Percentiles rank a stretch among this genome's conserved stretches.
Conservation (phyloP, 2,888 invertebrate species). For the Drosophila monieri region DNA sequence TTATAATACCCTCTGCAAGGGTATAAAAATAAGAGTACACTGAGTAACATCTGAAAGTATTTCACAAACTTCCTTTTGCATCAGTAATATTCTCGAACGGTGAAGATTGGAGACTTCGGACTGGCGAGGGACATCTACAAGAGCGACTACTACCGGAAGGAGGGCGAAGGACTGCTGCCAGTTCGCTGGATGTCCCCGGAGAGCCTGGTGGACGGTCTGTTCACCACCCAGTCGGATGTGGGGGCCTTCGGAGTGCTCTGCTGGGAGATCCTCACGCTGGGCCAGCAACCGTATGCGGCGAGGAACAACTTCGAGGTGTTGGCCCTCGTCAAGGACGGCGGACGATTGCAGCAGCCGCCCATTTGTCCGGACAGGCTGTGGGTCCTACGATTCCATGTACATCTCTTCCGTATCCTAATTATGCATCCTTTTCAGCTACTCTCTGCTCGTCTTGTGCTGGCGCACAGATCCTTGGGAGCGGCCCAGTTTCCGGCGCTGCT, state of each 20-base stretch:
- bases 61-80: too few species aligned
- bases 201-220: slow-evolving; percentile 96
- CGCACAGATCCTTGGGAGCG: slow-evolving; percentile 91
- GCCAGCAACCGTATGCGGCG: slow-evolving; percentile 98
- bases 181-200: slow-evolving; percentile 99
- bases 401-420: not conserved
- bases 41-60: too few species aligned
- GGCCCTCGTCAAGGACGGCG: slow-evolving; percentile 94
- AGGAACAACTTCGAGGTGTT: slow-evolving; percentile 96
- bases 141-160: slow-evolving; percentile 98
- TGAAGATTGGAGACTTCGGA: slow-evolving; percentile 96
- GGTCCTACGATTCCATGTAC: slow-evolving; percentile 80
- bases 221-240: slow-evolving; percentile 98
- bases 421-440: slow-evolving; percentile 87
- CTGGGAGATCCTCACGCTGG: slow-evolving; percentile 98
- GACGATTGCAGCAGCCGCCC: slow-evolving; percentile 91
- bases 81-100: too few species aligned
- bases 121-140: slow-evolving; percentile 98
- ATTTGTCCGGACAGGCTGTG: slow-evolving; percentile 92
- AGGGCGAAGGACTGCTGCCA: slow-evolving; percentile 94
- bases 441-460: slow-evolving; percentile 95
- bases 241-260: slow-evolving; percentile 97
- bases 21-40: too few species aligned
- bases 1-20: too few species aligned
- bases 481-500: slow-evolving; percentile 93